Evolutionary conservation across 2,888 invertebrate species (phyloP).

Genomic region (Thereva nobilitata): DNA sequence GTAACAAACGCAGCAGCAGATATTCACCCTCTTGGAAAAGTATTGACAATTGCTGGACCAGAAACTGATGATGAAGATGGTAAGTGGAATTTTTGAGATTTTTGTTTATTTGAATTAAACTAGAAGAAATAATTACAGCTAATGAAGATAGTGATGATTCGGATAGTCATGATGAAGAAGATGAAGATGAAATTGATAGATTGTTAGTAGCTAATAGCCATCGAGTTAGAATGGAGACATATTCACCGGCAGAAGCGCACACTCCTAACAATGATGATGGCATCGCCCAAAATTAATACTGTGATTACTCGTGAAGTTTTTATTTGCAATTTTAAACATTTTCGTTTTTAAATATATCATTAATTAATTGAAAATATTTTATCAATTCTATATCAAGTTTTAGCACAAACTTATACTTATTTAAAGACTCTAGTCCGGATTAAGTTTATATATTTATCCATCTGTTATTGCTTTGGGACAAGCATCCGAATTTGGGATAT

Average conservation of each 20-base stretch:
- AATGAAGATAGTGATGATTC: conserved; percentile 67
- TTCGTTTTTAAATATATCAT: no score
- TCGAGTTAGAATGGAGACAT: conserved; percentile 49
- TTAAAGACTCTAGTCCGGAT: no score
- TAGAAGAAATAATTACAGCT: conserved; percentile 51
- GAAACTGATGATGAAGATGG: conserved; percentile 68
- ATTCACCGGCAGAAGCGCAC: conserved; percentile 50
- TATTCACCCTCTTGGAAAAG: conserved; percentile 68
- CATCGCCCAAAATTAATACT: conserved; percentile 11
- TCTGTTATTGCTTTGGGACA: no score
- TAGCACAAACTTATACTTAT: no score
- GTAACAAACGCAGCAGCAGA: conserved; percentile 63
- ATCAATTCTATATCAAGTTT: no score
- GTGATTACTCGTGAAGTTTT: no score
- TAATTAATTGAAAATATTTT: no score
- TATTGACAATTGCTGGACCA: conserved; percentile 64
- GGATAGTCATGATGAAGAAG: conserved; percentile 66
- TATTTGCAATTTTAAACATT: no score
- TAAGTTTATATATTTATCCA: no score
- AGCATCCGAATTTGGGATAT: no score
- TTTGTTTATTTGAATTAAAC: neutral
- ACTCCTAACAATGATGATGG: conserved; percentile 27
- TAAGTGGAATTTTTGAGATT: conserved; percentile 45
- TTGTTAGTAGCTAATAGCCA: conserved; percentile 50
- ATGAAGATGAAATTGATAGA: conserved; percentile 62